These are phyloP conservation scores for Gila robusta DNA, from an alignment of 2,797 vertebrate genomes.

Conservation along the genomic window DNA sequence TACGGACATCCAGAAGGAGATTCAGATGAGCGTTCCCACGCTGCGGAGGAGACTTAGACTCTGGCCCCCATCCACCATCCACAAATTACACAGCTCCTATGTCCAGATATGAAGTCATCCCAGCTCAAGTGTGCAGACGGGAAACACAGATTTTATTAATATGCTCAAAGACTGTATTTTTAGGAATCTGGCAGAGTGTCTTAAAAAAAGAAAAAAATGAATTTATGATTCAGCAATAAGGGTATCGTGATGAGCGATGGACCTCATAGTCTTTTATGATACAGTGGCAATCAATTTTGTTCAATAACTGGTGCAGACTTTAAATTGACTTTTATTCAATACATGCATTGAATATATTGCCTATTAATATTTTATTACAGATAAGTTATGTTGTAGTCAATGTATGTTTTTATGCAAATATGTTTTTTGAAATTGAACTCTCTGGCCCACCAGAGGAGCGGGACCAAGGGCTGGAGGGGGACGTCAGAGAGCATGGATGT, in stretches of 20 bases:
- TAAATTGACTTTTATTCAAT: not conserved
- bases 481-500: too few relatives aligned
- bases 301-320: not conserved
- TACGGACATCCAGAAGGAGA: conserved; percentile 11
- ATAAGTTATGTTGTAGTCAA: not conserved
- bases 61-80: conserved; percentile 61
- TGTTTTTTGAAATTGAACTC: too few relatives aligned
- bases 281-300: not conserved
- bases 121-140: conserved; percentile 18
- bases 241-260: not conserved
- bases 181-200: not conserved
- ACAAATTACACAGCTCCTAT: conserved; percentile 64
- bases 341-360: too few relatives aligned
- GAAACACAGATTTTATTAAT: conserved; percentile 41
- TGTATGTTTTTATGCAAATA: too few relatives aligned
- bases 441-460: too few relatives aligned
- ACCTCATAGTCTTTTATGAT: not conserved
- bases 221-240: not conserved
- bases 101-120: conserved; percentile 69
- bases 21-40: conserved; percentile 66
- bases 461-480: too few relatives aligned
- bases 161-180: conserved; percentile 27
- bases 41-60: conserved; percentile 58
- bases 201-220: not conserved
- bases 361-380: not conserved